Base-by-base conservation (phyloP, 2,113 vertebrate genomes). In the Gorsachius goisagi region DNA sequence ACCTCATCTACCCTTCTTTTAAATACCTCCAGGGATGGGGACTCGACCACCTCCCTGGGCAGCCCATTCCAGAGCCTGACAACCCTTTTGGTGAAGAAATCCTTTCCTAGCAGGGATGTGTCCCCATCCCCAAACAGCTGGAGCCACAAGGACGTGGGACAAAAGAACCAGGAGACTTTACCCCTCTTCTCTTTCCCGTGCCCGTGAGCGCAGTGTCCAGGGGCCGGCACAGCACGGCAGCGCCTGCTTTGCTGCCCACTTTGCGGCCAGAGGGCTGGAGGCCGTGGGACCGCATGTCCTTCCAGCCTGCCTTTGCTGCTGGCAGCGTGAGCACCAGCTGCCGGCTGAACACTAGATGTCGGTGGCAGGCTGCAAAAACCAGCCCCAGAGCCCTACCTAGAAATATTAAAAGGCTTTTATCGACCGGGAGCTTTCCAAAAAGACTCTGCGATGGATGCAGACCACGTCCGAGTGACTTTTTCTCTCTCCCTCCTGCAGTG, bases 141-240 rank as follows among this genome's bases (percentile, higher is more conserved):
- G 44, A 59, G 39, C 44, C 50, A 32, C 6, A 4, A 47, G 37
- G 23, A 32, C 9, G 32, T 17, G 55, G 32, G 21, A 41, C 2
- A 8, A 77, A 85, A 77, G 50, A 12, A 68, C 18, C 35, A 10
- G 35, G 27, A 67, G 27, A 19, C 33, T 35, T 74, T 30, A 69
- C 3, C 15, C 7, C 6, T 28, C 35, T n/a, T 28, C 69, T 50
- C 17, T 69, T 62, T 72, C 35, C 32, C 0, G 0, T 56, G 22
- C 5, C 17, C n/a, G n/a, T 5, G 5, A 32, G 37, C 0, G 0
- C 44, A 41, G 35, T 30, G n/a, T 17, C 66, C 45, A 18, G 21
- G 30, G n/a, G n/a, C 27, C 5, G 14, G 44, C 44, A 33, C 1
- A 0, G n/a, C 5, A 3, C 30, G 33, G 23, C 64, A 81, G 73